Evolutionary conservation across 2,888 invertebrate genomes (phyloP).

Genomic region (Eupithecia tripunctaria): DNA sequence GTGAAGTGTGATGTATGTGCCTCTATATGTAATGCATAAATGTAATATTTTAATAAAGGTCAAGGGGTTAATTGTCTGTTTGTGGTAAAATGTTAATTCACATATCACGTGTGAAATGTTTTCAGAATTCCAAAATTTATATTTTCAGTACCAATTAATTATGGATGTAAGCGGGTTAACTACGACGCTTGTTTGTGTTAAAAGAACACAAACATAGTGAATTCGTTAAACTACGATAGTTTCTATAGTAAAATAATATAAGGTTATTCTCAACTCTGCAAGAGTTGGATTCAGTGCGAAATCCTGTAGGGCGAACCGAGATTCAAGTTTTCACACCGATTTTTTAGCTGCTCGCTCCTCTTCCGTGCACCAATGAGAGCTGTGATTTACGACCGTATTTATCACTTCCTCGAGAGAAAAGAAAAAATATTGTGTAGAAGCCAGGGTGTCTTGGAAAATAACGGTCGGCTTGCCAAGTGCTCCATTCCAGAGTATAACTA

Average conservation of each 20-base stretch:
- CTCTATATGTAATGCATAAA: no score
- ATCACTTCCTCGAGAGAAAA: slow-evolving; percentile 24
- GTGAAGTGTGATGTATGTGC: no score
- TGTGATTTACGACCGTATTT: slow-evolving; percentile 27
- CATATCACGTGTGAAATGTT: background rate
- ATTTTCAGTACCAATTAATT: no score
- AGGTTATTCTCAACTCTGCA: background rate
- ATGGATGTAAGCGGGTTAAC: no score
- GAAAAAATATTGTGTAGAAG: slow-evolving; percentile 26
- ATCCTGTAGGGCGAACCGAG: background rate
- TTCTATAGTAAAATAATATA: no score
- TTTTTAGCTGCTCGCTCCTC: slow-evolving; percentile 5
- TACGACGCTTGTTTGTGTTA: no score
- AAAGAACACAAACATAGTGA: no score
- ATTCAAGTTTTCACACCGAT: slow-evolving; percentile 1
- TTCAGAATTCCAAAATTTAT: background rate
- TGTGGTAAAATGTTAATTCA: background rate
- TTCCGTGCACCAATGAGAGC: slow-evolving; percentile 17
- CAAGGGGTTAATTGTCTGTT: background rate
- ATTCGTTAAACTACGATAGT: no score
- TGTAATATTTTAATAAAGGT: background rate
- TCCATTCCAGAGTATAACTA: slow-evolving; percentile 10
- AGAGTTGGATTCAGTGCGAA: background rate
- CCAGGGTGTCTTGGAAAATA: slow-evolving; percentile 21
- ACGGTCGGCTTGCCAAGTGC: slow-evolving; percentile 16